These are phyloP conservation scores for Percopsis omiscomaycus DNA, from an alignment of 2,797 vertebrate species.

Conservation along the genomic window DNA sequence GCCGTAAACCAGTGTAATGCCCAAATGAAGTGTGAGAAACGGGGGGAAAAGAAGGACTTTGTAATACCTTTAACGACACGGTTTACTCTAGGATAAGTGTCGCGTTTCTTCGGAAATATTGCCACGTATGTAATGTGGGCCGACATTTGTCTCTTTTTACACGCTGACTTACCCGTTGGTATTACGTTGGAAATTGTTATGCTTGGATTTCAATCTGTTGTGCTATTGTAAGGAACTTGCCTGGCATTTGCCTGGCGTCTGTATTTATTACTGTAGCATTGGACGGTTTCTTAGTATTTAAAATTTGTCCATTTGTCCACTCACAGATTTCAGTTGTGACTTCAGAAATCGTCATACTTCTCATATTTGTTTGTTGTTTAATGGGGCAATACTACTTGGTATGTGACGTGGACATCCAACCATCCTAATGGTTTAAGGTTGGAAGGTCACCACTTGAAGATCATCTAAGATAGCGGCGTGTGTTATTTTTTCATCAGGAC, in stretches of 20 bases:
- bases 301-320: neutral
- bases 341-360: too few species aligned
- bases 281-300: constrained; percentile 23
- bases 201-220: constrained; percentile 75
- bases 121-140: constrained; percentile 67
- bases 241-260: constrained; percentile 33
- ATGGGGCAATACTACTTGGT: neutral
- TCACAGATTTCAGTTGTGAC: too few species aligned
- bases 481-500: constrained; percentile 14
- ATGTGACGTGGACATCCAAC: neutral
- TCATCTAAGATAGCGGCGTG: constrained; percentile 13
- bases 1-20: constrained; percentile 71
- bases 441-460: neutral
- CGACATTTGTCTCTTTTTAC: constrained; percentile 79
- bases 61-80: constrained; percentile 78
- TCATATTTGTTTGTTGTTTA: constrained; percentile 2
- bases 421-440: neutral
- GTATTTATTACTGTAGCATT: constrained; percentile 27
- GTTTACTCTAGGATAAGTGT: constrained; percentile 82
- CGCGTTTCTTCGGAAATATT: constrained; percentile 77
- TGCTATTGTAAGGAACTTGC: constrained; percentile 38
- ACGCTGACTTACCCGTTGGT: constrained; percentile 72
- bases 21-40: constrained; percentile 84
- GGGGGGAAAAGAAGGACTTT: constrained; percentile 75
- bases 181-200: constrained; percentile 77